These are phyloP conservation scores for Stenopsyche tienmushanensis DNA, from an alignment of 1,140 invertebrate species.

Conservation along the genomic window DNA sequence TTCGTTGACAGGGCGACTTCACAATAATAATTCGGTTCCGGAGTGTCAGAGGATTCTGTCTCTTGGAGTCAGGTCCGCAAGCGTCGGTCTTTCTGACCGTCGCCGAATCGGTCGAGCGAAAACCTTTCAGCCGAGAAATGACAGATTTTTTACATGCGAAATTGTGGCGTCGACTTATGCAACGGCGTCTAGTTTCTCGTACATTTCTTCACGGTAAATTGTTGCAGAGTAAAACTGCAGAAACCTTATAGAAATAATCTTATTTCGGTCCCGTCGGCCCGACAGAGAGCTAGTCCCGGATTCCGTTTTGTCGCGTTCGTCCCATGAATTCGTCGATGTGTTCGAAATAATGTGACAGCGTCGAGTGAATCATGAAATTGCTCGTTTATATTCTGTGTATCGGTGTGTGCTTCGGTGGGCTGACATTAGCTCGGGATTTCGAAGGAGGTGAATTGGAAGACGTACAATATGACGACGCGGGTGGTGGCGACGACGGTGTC, in stretches of 20 bases:
- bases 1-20: constrained; percentile 27
- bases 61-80: constrained; percentile 14
- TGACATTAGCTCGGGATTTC: too few species aligned
- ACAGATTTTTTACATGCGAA: constrained; percentile 37
- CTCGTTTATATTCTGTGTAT: constrained; percentile 23
- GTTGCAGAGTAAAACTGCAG: constrained; percentile 35
- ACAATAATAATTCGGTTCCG: constrained; percentile 30
- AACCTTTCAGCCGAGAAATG: constrained; percentile 36
- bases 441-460: background rate
- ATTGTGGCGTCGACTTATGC: constrained; percentile 40
- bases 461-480: constrained; percentile 8
- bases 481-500: constrained; percentile 37
- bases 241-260: constrained; percentile 27
- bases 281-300: constrained; percentile 18
- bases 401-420: constrained; percentile 19
- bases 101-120: constrained; percentile 34
- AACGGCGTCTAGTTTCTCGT: constrained; percentile 35
- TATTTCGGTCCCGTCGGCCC: constrained; percentile 30
- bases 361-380: constrained; percentile 34
- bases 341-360: constrained; percentile 24
- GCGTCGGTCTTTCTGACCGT: constrained; percentile 30
- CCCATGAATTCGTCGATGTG: too few species aligned
- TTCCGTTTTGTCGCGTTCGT: too few species aligned
- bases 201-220: constrained; percentile 40
- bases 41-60: constrained; percentile 23